Base-by-base conservation (phyloP, 64 coral and sea anemone genomes). In the Acropora yongei region DNA sequence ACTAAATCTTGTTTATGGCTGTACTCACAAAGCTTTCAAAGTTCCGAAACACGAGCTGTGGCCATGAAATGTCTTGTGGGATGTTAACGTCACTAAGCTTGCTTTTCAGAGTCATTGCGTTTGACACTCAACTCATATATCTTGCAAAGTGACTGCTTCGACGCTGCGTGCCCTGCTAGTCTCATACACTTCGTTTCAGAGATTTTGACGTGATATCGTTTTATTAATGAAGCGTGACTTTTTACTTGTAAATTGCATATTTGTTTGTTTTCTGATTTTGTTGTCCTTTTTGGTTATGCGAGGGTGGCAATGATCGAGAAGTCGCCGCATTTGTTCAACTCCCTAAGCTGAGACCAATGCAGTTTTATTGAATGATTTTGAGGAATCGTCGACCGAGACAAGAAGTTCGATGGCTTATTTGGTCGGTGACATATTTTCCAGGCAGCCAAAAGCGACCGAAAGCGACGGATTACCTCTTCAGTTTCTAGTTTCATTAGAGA, bases 1-100 rank as follows among this genome's bases (percentile, higher is more conserved):
- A 55, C 51, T 55, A 10, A 3, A 55, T 10, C 51, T 55, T 10
- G 51, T 7, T 30, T 55, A 55, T 2, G 6, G 9, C 43, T n/a
- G 3, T 81, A 93, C 92, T 93, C 49, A 93, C 86, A 30, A 78
- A 80, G 44, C 42, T 40, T 51, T 74, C 91, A 87, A 92, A 92
- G 44, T 87, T 71, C 39, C 87, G 53, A 84, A 92, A 86, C 17
- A 92, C 57, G 74, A 86, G 87, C 91, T 79, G 82, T 6, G 91
- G 47, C 91, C 91, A 92, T 4, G 91, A 87, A 41, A 92, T 41
- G 44, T 87, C 61, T 48, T 92, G 53, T 42, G 91, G 91, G 19
- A 92, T 92, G 78, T 87, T 41, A 48, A 92, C 91, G 49, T 86
- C 82, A 2, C 43, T 8, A 14, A 79, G 47, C 60, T 87, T 92